Base-by-base conservation (phyloP, 2,888 invertebrate species). In the Eledona agricola region DNA sequence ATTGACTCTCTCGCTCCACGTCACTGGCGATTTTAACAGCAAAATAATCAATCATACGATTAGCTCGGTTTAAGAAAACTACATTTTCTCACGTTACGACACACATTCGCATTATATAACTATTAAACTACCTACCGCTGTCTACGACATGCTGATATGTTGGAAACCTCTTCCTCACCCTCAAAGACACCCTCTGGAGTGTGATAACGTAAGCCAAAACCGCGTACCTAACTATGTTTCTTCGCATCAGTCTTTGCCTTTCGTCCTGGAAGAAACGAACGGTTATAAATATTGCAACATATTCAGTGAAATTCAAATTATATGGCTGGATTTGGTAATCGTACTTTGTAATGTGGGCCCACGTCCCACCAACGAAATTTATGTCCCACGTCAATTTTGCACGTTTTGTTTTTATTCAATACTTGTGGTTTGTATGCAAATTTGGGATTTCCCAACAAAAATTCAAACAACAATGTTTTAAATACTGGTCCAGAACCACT, bases 111-210 rank as follows among this genome's bases (percentile, higher is more conserved):
- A 19, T 19, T 19, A 19, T n/a, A 19, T n/a, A 19, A 19, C 20
- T 19, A 19, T 19, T 5, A 19, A 19, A 28, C 6, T 28, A 5
- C 81, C 83, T 75, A 90, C 90, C 93, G 59, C 91, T 90, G 78
- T 93, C 93, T 17, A 93, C 93, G 64, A 94, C 87, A 75, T 94
- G 93, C 73, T 93, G 92, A 80, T 91, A 88, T 6, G 90, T 87
- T 9, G 93, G 93, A 77, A 94, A 94, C 54, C 93, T 82, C 70
- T 91, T 84, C 73, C 93, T 93, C 19, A 93, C 93, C 54, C 93
- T 82, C 62, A 93, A 79, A 37, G 93, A 93, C 46, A 94, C 92
- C 73, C 92, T 84, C 75, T 92, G 92, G 51, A 93, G 79, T 3
- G 92, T 92, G 67, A 93, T 92, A 57, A 93, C 93, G 77, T 92